These are phyloP conservation scores for Mylabris sibirica DNA, from an alignment of 2,888 invertebrate species.

Conservation along the genomic window DNA sequence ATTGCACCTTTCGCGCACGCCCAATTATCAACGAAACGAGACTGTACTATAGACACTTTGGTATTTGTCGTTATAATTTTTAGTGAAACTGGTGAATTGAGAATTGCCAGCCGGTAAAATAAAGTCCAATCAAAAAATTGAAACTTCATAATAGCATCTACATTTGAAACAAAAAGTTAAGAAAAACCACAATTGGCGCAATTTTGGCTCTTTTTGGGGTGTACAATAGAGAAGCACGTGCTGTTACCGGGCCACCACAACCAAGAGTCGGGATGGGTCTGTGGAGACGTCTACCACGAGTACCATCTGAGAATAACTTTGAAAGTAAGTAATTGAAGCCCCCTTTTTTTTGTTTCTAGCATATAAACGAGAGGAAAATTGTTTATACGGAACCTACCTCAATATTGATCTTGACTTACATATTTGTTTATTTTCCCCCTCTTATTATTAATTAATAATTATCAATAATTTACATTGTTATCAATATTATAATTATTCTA, in stretches of 20 bases:
- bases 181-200: too few relatives aligned
- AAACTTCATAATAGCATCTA: too few relatives aligned
- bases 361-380: not conserved
- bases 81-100: not conserved
- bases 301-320: constrained; percentile 28
- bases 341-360: too few relatives aligned
- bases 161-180: too few relatives aligned
- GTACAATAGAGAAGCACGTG: not conserved
- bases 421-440: not conserved
- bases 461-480: not conserved
- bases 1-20: constrained; percentile 28
- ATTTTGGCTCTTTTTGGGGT: too few relatives aligned
- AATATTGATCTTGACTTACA: constrained; percentile 29
- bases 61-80: not conserved
- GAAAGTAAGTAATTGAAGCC: constrained; percentile 24
- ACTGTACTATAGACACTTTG: too few relatives aligned
- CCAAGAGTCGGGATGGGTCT: constrained; percentile 21
- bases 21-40: not conserved
- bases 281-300: constrained; percentile 27
- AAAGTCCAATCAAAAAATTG: too few relatives aligned
- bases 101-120: not conserved
- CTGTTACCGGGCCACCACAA: not conserved
- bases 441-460: not conserved
- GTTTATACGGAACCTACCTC: not conserved
- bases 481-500: not conserved